Evolutionary conservation across 2,888 invertebrate genomes (phyloP).

Genomic region (Eupithecia inturbata): DNA sequence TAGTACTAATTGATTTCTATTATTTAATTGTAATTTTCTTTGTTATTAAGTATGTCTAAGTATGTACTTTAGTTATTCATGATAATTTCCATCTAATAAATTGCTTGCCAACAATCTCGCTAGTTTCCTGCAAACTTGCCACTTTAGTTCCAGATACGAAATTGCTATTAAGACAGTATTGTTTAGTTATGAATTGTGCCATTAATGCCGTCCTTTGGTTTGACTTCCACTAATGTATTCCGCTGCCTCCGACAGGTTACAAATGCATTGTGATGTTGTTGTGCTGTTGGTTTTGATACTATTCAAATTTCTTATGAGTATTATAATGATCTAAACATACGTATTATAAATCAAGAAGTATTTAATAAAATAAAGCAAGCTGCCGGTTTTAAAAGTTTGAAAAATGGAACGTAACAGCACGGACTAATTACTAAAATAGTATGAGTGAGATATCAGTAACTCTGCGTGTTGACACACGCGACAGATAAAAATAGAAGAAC

Average conservation of each 20-base stretch:
- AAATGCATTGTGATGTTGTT: constrained; percentile 54
- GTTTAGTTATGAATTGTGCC: constrained; percentile 12
- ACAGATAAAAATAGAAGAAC: background rate
- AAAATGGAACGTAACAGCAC: background rate
- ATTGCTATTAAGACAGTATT: constrained; percentile 16
- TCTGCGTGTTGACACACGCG: background rate
- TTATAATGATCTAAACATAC: background rate
- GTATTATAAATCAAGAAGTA: background rate
- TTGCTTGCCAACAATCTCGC: background rate
- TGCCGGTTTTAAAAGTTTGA: background rate
- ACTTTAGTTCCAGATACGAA: constrained; percentile 6
- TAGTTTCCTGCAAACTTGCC: background rate
- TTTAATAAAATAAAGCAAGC: background rate
- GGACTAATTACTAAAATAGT: background rate
- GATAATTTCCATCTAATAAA: background rate
- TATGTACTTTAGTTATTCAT: background rate
- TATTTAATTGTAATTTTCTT: no score
- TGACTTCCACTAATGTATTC: constrained; percentile 77
- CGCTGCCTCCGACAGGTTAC: constrained; percentile 74
- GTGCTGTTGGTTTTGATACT: background rate
- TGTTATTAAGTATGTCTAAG: no score
- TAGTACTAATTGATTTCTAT: no score
- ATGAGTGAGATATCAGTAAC: background rate
- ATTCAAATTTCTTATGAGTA: background rate
- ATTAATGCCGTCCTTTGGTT: constrained; percentile 53